Evolutionary conservation across 35 echinoderm and acorn worm genomes (phyloP).

Genomic region (Apostichopus japonicus): DNA sequence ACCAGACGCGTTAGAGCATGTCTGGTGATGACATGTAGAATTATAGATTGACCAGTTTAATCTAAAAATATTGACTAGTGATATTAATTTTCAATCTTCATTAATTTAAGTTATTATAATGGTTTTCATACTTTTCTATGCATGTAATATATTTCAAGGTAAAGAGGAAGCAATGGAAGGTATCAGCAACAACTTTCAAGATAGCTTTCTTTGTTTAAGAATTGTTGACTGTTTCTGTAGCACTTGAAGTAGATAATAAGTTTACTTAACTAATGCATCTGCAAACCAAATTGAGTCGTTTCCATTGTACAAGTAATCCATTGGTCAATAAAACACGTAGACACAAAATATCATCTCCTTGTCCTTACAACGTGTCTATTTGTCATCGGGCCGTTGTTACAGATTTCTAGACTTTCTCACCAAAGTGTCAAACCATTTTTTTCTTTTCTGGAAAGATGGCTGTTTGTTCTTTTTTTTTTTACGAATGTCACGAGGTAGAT

Average conservation of each 20-base stretch:
- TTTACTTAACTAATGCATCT: conserved; percentile 35
- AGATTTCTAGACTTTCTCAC: conserved; percentile 34
- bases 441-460: not conserved
- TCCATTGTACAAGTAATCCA: conserved; percentile 3
- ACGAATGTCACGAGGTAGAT: too few relatives aligned
- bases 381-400: not conserved
- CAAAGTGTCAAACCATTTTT: conserved; percentile 24
- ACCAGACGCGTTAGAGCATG: too few relatives aligned
- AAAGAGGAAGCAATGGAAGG: too few relatives aligned
- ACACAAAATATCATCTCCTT: not conserved
- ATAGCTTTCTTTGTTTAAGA: not conserved
- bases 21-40: too few relatives aligned
- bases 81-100: too few relatives aligned
- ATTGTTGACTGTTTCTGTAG: not conserved
- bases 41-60: too few relatives aligned
- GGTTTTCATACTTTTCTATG: too few relatives aligned
- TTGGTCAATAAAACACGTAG: not conserved
- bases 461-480: not conserved
- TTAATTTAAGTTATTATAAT: too few relatives aligned
- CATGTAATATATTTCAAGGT: too few relatives aligned
- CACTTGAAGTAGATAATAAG: not conserved
- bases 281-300: conserved; percentile 16
- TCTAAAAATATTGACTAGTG: too few relatives aligned
- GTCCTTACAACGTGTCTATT: not conserved
- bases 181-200: too few relatives aligned